Base-by-base conservation (phyloP, 2,797 vertebrate genomes). In the Natrix natrix region DNA sequence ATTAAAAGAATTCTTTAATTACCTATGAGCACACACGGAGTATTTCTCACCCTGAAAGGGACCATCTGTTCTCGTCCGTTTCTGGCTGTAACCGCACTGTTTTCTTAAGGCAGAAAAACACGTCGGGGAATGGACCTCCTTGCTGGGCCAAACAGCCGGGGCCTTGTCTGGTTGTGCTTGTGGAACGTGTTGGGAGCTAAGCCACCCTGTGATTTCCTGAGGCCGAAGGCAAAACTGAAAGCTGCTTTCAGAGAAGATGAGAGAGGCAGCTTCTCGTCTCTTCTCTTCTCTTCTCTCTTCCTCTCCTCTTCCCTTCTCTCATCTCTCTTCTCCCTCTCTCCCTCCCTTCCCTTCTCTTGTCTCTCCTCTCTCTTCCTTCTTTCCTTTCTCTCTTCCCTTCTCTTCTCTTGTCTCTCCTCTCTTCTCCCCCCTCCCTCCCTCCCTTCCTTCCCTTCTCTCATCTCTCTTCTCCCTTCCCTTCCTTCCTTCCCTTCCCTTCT, bases 21-120 rank as follows among this genome's bases (percentile, higher is more conserved):
- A 55, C 66, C 74, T 22, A 54, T 48, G 28, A 61, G 89, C 52
- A 93, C 87, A 32, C 61, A 26, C 1, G 6, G 37, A n/a, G 11
- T 2, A 22, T 54, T 52, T 32, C 57, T 54, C 28, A 89, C 90
- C 6, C 2, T 97, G 96, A 97, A 97, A 97, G 0, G 43, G 12
- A 63, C 94, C 11, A 89, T 96, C 93, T 97, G 94, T 98, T 95
- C 32, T 90, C 91, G 90, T 91, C 86, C 83, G 0, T 94, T 94
- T 95, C 96, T 96, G 66, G 0, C 88, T 89, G 56, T 0, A 11
- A 89, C 93, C 52, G 5, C 95, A 86, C 95, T 10, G 1, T 97
- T 96, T 96, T 95, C 94, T 83, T 90, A 87, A 66, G 96, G 96
- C 96, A 97, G 97, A 96, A 96, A 97, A 96, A 96, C 95, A 96